These are phyloP conservation scores for Novumbra hubbsi DNA, from an alignment of 2,797 vertebrate genomes.

Conservation along the genomic window DNA sequence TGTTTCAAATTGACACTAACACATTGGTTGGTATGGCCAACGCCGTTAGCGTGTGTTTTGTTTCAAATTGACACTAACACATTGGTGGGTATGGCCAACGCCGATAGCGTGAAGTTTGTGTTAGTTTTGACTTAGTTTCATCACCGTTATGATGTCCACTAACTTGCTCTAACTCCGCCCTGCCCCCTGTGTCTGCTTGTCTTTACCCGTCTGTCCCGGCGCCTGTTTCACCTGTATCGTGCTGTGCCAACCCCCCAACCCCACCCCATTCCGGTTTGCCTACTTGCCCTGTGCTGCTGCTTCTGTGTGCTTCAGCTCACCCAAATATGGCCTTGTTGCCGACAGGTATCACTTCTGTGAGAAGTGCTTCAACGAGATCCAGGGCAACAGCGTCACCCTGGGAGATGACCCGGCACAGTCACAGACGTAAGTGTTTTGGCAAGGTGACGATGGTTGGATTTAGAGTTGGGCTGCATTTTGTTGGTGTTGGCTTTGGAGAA, in stretches of 20 bases:
- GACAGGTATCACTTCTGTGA: constrained; percentile 99
- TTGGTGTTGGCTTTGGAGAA: neutral
- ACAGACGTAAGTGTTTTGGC: constrained; percentile 88
- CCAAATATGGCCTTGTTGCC: constrained; percentile 73
- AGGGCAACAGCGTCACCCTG: constrained; percentile 98
- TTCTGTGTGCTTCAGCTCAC: constrained; percentile 65
- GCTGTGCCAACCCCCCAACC: constrained; percentile 50
- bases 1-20: constrained; percentile 11
- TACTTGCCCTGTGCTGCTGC: constrained; percentile 52
- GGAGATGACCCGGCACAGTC: constrained; percentile 97
- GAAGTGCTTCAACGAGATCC: constrained; percentile 99
- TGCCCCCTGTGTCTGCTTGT: constrained; percentile 52
- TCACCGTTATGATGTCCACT: constrained; percentile 55
- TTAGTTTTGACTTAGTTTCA: constrained; percentile 24
- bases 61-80: constrained; percentile 16
- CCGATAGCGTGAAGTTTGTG: constrained; percentile 22
- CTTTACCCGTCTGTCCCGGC: constrained; percentile 22
- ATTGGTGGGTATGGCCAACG: constrained; percentile 18
- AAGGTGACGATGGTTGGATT: no score
- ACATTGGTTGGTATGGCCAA: constrained; percentile 21
- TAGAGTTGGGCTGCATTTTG: neutral
- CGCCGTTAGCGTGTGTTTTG: neutral
- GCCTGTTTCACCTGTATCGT: constrained; percentile 10
- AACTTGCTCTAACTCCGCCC: constrained; percentile 46
- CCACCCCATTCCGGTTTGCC: constrained; percentile 55